Percentiles rank a stretch among this genome's conserved stretches.
Evolutionary conservation across 2,113 vertebrate genomes (phyloP).

Genomic region (Rousettus leschenaultii): DNA sequence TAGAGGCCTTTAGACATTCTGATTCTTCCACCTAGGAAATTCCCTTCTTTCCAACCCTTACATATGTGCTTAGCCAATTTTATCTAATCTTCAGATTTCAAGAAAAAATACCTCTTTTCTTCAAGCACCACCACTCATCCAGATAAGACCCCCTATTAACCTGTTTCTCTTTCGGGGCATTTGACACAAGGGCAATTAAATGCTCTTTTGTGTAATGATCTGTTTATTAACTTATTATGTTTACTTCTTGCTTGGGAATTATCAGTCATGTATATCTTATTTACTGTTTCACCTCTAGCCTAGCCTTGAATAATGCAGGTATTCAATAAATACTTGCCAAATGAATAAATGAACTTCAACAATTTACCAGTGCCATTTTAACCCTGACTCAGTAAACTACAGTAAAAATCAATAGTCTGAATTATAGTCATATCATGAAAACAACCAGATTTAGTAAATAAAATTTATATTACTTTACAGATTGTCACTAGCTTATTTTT

Average conservation of each 20-base stretch:
- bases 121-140: background rate
- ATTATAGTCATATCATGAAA: background rate
- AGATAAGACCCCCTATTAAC: background rate
- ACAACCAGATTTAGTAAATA: background rate
- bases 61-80: background rate
- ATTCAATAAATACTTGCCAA: background rate
- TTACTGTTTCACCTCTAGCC: background rate
- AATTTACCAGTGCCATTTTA: background rate
- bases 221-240: background rate
- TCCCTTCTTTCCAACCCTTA: background rate
- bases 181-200: background rate
- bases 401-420: constrained; percentile 28
- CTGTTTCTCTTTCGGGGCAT: background rate
- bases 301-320: constrained; percentile 6
- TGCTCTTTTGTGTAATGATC: background rate
- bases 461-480: constrained; percentile 10
- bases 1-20: background rate
- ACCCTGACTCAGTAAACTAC: background rate
- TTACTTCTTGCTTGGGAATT: background rate
- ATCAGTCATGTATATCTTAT: background rate
- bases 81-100: background rate
- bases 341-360: constrained; percentile 14
- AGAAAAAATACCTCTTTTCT: background rate
- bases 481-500: background rate
- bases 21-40: background rate